Evolutionary conservation across 1,140 invertebrate genomes (phyloP), one percentile per base, ranked within the genome.

Genomic region (Drosophila hydei): DNA sequence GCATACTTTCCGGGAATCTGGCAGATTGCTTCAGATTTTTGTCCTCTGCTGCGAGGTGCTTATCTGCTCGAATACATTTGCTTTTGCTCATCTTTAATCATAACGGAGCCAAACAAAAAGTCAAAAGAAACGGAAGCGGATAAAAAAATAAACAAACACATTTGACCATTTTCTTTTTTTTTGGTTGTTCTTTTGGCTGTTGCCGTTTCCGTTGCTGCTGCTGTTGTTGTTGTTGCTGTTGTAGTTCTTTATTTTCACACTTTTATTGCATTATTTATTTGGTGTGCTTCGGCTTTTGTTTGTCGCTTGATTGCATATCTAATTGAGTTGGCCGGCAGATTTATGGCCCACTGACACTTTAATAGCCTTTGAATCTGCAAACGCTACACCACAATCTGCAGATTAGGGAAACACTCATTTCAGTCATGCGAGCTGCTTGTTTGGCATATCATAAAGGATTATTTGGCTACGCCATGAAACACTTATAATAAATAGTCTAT

Each of bases 181-280:
- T 33, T 33, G 30, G 0, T 27, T 43, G 51, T 52, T 65, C 51
- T 40, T 56, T 60, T 18, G 40, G 45, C 8, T 19, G 9, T 50
- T 52, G 30, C 3, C 64, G n/a, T 45, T 72, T 21, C 42, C 18
- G 0, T 27, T 43, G 52, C 43, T 59, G 0, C 21, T 43, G 52
- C 43, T 59, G 60, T 50, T 42, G 18, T 50, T 23, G 36, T 25
- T 25, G 12, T 51, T 56, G 33, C 12, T 54, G 8, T 51, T 60
- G 30, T 47, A 45, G 50, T 61, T 59, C 56, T 62, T 74, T 74
- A 51, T 54, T 71, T 73, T 70, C 60, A 71, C 72, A 72, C 56
- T 63, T 73, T 74, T 63, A 70, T 64, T 77, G 54, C 63, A 68
- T 77, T 73, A 77, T 77, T 69, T 77, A 77, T 77, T 59, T 59